Base-by-base conservation (phyloP, 2,797 vertebrate genomes). In the Podarcis lilfordi region DNA sequence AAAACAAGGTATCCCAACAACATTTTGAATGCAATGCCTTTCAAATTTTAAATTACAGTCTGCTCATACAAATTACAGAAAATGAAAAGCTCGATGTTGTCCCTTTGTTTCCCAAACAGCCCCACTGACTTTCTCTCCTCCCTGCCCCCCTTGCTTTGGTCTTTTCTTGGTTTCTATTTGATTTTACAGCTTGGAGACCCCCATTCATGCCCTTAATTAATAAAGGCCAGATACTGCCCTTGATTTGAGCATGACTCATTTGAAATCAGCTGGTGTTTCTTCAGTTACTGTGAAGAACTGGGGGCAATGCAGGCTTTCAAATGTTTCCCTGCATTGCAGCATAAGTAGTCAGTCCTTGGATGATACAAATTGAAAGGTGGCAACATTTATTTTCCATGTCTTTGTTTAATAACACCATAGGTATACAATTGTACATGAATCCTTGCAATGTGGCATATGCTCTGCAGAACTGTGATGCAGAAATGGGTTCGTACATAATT, bases 91-190 rank as follows among this genome's bases (percentile, higher is more conserved):
- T 11, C 32, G 71, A 9, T 85, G 69, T 64, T 90, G 77, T 50
- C 59, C 86, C 76, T 3, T 88, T 80, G 68, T 86, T 86, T 86
- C 80, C 45, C 27, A 72, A 61, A 72, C 40, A 21, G 68, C 35
- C 27, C 21, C 32, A n/a, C 19, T 37, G 23, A 19, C 21, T 80
- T 8, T 35, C n/a, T 55, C 11, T 45, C 55, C 75, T 35, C 15
- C 21, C 0, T 66, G 88, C 3, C 64, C 0, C 66, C 45, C 40
- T 2, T 40, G 0, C 0, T 0, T 0, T 27, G 8, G 2, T 32
- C 2, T 0, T 43, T 68, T 45, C 45, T 23, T 19, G 5, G 32
- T 50, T 23, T 29, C 68, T 86, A 6, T 75, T 82, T 45, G n/a
- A 80, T 55, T 37, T 72, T 72, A 17, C n/a, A 15, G 50, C 21